Evolutionary conservation across 2,113 vertebrate species (phyloP), one percentile per base, ranked within the genome.

Genomic region (Piaya cayana): DNA sequence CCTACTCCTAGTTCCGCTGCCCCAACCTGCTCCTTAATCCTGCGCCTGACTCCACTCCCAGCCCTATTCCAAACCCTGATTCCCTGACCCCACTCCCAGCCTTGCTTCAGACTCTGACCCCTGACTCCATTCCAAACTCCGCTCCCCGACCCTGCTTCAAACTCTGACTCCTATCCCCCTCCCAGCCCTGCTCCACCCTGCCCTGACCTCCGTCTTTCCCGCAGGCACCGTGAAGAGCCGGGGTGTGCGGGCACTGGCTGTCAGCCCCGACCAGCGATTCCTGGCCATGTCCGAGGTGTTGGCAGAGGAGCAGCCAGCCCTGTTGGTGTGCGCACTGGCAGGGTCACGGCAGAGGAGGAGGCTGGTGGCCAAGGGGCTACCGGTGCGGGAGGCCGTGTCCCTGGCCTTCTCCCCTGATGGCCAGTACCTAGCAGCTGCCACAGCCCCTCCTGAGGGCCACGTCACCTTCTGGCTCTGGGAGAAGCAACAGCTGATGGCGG

Each of bases 371-470:
- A 98, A 98, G 30, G 98, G 99, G 34, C 34, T 97, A 45, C 58
- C 75, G 4, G 97, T 94, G 82, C 96, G 97, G 47, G 97, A 98
- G 89, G 98, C 98, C 34, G 92, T 98, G 47, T 97, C 97, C 90
- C 89, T 99, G 95, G 99, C 98, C 49, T 99, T 99, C 97, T 99
- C 99, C 47, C 98, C 98, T 3, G 98, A 99, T 93, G 98, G 99
- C 60, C 99, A 98, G 83, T 98, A 98, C 94, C 96, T 99, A 36
- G 98, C 98, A 50, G 98, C 98, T 21, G 98, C 98, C 94, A 96
- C 98, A 4, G 98, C 97, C 1, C 97, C 97, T 12, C 99, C 99
- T 0, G 98, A 98, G 20, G 98, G 98, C 90, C 98, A 86, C 37
- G 98, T 99, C 64, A 78, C 98, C 84, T 98, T 97, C 74, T 99